Conservation (phyloP, 2,113 vertebrate genomes). For the human region GRCh38 chr11:39138001-39138500, state of each 20-base stretch:
- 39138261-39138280: background rate
- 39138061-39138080: background rate
- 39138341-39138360: background rate
- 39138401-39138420: background rate
- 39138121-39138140: background rate
- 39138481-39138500: background rate
- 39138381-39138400: background rate
- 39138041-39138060: background rate
- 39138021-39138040: background rate
- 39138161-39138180: background rate
- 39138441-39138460: background rate
- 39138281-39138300: background rate
- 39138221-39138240: background rate
- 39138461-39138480: background rate
- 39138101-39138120: background rate
- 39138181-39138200: background rate
- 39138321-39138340: background rate
- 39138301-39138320: background rate
- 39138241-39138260: background rate
- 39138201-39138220: background rate
- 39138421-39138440: background rate
- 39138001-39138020: background rate
- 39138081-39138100: background rate
- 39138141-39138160: background rate
- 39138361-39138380: background rate